Base-by-base conservation (phyloP, 1,140 invertebrate genomes). In the Arion vulgaris region DNA sequence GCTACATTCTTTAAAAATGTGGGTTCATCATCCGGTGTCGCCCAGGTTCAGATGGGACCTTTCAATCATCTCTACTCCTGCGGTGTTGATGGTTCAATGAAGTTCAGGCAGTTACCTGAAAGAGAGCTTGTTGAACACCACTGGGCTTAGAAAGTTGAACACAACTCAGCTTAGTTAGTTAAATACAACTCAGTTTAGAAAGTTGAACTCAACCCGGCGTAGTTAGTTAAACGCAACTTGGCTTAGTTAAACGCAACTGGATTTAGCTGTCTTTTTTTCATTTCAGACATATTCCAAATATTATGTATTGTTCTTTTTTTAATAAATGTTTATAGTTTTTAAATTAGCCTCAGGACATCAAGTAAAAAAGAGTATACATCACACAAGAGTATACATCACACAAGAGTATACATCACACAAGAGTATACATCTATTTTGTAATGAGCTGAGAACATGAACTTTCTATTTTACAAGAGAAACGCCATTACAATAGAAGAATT, bases 71-170 rank as follows among this genome's bases (percentile, higher is more conserved):
- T 99, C 85, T 99, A 98, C 93, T 99, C 98, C 0, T 99, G 98
- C 92, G 98, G 98, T 79, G 97, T 98, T 51, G 98, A 99, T 94
- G 98, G 98, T 86, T 99, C 98, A 66, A 97, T 99, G 95, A 99
- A 99, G 94, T 96, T 99, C 87, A 94, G 98, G 85, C 95, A 96
- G 90, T 93, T 99, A 86, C 96, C 97, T 86, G 90, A 92, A 71
- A 85, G 88, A 62, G 90, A 91, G 19, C 57, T 86, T 0, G 82
- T 89, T 36, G 88, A 87, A 17, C 85, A 89, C 62, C 87, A 88
- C 68, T 91, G 89, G 88, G 84, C 80, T 5, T 86, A 79, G 79
- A 34, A 13, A 68, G 32, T 38, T n/a, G 45, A n/a, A n/a, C n/a
- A n/a, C n/a, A n/a, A n/a, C 11, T 66, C n/a, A 62, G 32, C 34